Conservation (phyloP, 1,140 invertebrate genomes). For the Cyrtorhinus lividipennis region DNA sequence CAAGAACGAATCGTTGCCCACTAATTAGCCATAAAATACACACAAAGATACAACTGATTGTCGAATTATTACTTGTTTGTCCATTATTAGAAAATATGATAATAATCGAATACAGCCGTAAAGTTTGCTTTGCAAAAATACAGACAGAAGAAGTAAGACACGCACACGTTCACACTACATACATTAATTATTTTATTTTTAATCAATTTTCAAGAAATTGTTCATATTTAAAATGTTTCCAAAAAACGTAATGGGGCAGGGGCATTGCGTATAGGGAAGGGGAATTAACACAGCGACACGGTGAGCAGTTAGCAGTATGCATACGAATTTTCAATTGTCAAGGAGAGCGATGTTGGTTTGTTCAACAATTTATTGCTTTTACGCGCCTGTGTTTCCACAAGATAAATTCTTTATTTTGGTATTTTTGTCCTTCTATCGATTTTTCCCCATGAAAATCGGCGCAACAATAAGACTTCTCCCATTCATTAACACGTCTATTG, state of each 20-base stretch:
- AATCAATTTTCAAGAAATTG: too few species aligned
- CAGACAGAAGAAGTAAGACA: neutral
- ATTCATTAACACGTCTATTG: too few species aligned
- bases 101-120: slow-evolving; percentile 9
- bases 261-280: too few species aligned
- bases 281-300: too few species aligned
- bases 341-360: slow-evolving; percentile 11
- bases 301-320: too few species aligned
- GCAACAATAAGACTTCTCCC: too few species aligned
- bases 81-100: slow-evolving; percentile 19
- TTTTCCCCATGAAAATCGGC: too few species aligned
- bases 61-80: slow-evolving; percentile 20
- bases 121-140: slow-evolving; percentile 14
- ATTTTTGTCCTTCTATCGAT: too few species aligned
- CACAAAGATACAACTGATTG: slow-evolving; percentile 19
- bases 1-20: neutral
- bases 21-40: slow-evolving; percentile 17
- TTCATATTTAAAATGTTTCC: too few species aligned
- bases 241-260: too few species aligned
- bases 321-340: too few species aligned
- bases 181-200: neutral
- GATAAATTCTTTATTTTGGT: too few species aligned
- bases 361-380: slow-evolving; percentile 20
- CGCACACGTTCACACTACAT: slow-evolving; percentile 3
- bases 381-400: slow-evolving; percentile 19